A percentile compares a stretch with the other conserved stretches of the same genome.
Conservation (phyloP, 2,113 vertebrate species). For the Gavia stellata region DNA sequence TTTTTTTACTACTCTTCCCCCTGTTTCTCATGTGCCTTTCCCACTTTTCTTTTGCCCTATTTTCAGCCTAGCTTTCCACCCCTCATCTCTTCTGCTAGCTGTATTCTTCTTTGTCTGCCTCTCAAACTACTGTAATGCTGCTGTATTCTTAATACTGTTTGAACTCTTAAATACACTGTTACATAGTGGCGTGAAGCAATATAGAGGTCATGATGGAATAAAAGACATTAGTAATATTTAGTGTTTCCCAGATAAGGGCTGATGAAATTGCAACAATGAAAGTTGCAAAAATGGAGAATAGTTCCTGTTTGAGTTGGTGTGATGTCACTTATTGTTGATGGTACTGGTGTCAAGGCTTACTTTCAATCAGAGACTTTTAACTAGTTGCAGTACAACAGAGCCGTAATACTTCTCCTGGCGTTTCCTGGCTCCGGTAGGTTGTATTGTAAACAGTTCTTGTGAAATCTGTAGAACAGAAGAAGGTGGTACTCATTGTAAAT, state of each 20-base stretch:
- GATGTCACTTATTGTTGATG: neutral
- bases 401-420: neutral
- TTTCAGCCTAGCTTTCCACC: neutral
- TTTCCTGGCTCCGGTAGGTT: neutral
- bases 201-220: neutral
- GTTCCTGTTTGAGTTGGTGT: neutral
- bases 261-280: neutral
- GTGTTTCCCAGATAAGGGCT: neutral
- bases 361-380: neutral
- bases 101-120: neutral
- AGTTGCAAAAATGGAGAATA: neutral
- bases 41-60: neutral
- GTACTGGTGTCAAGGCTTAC: neutral
- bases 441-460: neutral
- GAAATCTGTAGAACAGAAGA: neutral
- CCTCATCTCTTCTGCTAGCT: neutral
- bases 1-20: neutral
- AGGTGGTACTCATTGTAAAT: neutral
- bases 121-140: neutral
- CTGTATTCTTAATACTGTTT: neutral
- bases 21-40: neutral
- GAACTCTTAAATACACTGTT: neutral
- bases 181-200: neutral
- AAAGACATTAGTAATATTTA: neutral
- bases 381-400: fast-evolving